A percentile compares a stretch with the other conserved stretches of the same genome.
Evolutionary conservation across 2,888 invertebrate genomes (phyloP).

Genomic region (Acleris literana): DNA sequence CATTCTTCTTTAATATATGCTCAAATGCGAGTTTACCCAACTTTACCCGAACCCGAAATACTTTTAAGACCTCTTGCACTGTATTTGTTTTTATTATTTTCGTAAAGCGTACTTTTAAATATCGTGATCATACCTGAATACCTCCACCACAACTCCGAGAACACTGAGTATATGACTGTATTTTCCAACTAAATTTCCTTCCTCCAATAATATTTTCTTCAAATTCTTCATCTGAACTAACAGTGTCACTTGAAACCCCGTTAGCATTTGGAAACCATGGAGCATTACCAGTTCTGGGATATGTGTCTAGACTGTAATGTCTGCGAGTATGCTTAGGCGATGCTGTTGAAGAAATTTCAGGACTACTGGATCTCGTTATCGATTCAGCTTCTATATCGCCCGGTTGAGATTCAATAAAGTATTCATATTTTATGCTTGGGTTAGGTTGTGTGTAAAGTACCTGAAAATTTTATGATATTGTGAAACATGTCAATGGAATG

Average conservation of each 20-base stretch:
- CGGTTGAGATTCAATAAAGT: constrained; percentile 88
- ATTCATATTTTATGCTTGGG: constrained; percentile 95
- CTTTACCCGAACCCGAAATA: too few relatives aligned
- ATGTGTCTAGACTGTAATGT: constrained; percentile 64
- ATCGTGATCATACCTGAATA: constrained; percentile 78
- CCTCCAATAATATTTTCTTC: constrained; percentile 68
- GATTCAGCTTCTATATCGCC: constrained; percentile 66
- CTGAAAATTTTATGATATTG: constrained; percentile 71
- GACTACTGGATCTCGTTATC: constrained; percentile 50
- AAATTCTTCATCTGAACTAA: constrained; percentile 50
- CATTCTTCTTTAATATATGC: too few relatives aligned
- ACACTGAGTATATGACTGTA: constrained; percentile 90
- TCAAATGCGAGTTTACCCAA: too few relatives aligned
- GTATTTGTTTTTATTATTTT: too few relatives aligned
- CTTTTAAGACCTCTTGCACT: too few relatives aligned
- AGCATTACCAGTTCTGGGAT: constrained; percentile 46
- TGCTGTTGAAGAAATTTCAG: constrained; percentile 51
- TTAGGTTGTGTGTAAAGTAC: constrained; percentile 92
- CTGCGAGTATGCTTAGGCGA: constrained; percentile 66
- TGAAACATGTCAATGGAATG: too few relatives aligned
- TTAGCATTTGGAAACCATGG: constrained; percentile 52
- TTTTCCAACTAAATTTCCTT: constrained; percentile 89
- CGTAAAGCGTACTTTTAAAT: not conserved
- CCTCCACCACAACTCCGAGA: constrained; percentile 92
- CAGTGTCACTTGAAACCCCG: constrained; percentile 51